A percentile compares a stretch with the other conserved stretches of the same genome.
phyloP scores from a whole-genome alignment of 2,113 vertebrate genomes.

The Brachyhypopomus gauderio region DNA sequence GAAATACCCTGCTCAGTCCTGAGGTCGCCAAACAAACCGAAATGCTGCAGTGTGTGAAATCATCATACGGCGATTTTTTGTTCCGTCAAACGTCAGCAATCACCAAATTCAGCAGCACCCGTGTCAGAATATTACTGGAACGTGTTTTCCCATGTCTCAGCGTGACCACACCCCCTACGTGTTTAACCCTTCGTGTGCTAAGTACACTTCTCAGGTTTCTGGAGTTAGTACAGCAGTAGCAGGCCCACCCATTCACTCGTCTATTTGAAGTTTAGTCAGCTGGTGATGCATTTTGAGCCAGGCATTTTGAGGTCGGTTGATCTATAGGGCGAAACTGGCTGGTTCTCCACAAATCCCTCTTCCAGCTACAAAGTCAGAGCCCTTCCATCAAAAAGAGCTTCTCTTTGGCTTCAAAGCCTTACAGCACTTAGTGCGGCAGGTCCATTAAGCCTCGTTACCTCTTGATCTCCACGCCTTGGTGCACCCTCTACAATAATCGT shows the following conservation, averaged over 20 bases:
- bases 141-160: background rate
- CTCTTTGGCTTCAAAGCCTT: constrained; percentile 15
- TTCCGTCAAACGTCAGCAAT: background rate
- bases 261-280: constrained; percentile 20
- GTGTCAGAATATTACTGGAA: background rate
- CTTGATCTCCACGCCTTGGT: constrained; percentile 2
- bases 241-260: background rate
- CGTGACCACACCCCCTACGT: background rate
- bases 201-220: too few species aligned
- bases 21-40: background rate
- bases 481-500: constrained; percentile 21
- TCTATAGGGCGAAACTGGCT: constrained; percentile 9
- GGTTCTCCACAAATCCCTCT: background rate
- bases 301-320: constrained; percentile 24
- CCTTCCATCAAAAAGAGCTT: constrained; percentile 18
- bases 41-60: constrained; percentile 3
- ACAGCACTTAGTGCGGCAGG: background rate
- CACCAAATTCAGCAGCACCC: constrained; percentile 3
- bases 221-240: background rate
- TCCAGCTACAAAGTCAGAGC: constrained; percentile 19
- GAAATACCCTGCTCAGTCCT: background rate
- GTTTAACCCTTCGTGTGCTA: background rate
- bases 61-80: constrained; percentile 17
- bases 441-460: constrained; percentile 32
- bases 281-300: constrained; percentile 8